These are phyloP conservation scores for Cryptosula pallasiana DNA, from an alignment of 2,888 invertebrate genomes.

Conservation along the genomic window DNA sequence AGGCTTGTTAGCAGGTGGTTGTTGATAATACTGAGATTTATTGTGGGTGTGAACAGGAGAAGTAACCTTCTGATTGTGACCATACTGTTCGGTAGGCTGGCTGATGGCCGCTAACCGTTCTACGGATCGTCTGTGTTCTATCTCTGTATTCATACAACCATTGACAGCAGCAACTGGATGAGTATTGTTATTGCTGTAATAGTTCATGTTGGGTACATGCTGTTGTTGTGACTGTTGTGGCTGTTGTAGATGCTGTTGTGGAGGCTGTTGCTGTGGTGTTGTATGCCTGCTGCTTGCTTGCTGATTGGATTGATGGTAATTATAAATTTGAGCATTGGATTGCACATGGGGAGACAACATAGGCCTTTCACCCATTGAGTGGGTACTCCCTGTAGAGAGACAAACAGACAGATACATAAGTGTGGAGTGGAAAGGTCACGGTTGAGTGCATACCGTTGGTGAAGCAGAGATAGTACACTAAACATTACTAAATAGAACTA, in stretches of 20 bases:
- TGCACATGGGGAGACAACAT: slow-evolving; percentile 12
- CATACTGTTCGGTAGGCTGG: background rate
- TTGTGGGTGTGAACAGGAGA: background rate
- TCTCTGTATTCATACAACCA: background rate
- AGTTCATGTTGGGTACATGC: background rate
- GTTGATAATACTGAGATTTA: background rate
- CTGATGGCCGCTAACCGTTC: slow-evolving; percentile 14
- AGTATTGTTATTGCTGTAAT: background rate
- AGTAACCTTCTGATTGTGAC: background rate
- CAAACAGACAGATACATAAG: background rate
- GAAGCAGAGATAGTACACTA: background rate
- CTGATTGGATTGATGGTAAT: background rate
- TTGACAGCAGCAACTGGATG: background rate
- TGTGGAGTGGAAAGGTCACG: background rate
- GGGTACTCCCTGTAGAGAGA: slow-evolving; percentile 3
- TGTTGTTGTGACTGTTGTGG: background rate
- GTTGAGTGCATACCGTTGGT: background rate
- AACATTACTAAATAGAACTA: background rate
- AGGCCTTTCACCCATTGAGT: slow-evolving; percentile 4
- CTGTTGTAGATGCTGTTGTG: background rate
- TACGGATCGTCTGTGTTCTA: slow-evolving; percentile 8
- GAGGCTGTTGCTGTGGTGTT: background rate
- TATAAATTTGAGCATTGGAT: background rate
- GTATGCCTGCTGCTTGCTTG: background rate
- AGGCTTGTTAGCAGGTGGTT: too few relatives aligned